Percentiles rank a stretch among this genome's conserved stretches.
Evolutionary conservation across 2,797 vertebrate genomes (phyloP).

Genomic region (Pangasius mekongensis): DNA sequence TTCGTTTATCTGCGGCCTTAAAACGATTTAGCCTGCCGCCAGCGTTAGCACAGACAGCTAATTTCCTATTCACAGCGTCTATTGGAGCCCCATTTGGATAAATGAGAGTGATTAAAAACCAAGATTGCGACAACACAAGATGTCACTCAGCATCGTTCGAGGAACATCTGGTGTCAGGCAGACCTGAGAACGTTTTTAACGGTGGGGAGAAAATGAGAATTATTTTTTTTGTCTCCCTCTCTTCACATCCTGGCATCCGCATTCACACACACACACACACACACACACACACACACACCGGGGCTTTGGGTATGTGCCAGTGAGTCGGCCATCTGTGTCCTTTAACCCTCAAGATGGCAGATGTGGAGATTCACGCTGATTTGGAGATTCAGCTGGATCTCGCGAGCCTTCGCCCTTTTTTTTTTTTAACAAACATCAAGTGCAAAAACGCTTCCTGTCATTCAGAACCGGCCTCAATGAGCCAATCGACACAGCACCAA

Average conservation of each 20-base stretch:
- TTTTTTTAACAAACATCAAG: constrained; percentile 48
- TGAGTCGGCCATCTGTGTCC: constrained; percentile 77
- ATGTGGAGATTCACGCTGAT: constrained; percentile 79
- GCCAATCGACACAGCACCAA: constrained; percentile 54
- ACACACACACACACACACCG: constrained; percentile 41
- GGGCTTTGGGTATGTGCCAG: constrained; percentile 74
- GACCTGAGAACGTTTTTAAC: constrained; percentile 68
- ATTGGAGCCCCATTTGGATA: constrained; percentile 75
- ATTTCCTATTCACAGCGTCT: constrained; percentile 78
- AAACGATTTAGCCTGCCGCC: constrained; percentile 78
- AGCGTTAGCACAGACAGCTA: constrained; percentile 75
- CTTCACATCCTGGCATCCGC: constrained; percentile 72
- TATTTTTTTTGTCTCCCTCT: constrained; percentile 55
- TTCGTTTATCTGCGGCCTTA: constrained; percentile 73
- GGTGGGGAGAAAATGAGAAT: constrained; percentile 56
- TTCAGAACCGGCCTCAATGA: constrained; percentile 62
- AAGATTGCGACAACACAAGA: constrained; percentile 74
- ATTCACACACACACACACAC: constrained; percentile 59
- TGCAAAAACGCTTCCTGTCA: constrained; percentile 78
- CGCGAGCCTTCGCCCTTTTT: constrained; percentile 28
- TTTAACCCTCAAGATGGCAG: constrained; percentile 79
- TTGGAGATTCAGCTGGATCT: constrained; percentile 76
- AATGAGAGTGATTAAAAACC: constrained; percentile 81
- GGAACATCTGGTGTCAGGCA: constrained; percentile 80
- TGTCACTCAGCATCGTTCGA: constrained; percentile 63